Percentiles rank a stretch among this genome's conserved stretches.
These are phyloP conservation scores for Drosophila lutescens DNA, from an alignment of 2,888 invertebrate genomes.

Conservation along the genomic window DNA sequence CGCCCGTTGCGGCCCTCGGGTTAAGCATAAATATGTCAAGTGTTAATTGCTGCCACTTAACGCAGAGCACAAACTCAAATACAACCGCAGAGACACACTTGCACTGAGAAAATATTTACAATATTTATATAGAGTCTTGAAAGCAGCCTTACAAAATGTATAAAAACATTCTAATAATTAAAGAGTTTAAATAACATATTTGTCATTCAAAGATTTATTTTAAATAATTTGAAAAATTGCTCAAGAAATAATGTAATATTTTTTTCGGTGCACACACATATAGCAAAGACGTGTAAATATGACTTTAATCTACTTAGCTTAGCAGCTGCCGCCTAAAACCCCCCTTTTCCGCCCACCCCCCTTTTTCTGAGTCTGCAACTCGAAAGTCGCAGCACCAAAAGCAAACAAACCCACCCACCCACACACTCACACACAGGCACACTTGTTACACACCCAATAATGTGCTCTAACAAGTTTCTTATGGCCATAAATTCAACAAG, in stretches of 20 bases:
- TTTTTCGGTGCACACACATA: not conserved
- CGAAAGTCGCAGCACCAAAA: slow-evolving; percentile 55
- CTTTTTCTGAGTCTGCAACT: slow-evolving; percentile 33
- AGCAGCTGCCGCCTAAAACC: slow-evolving; percentile 49
- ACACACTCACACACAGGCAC: slow-evolving; percentile 14
- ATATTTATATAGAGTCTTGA: no score
- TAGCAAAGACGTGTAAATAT: slow-evolving; percentile 62
- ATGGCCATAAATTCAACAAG: slow-evolving; percentile 80
- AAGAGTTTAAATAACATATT: no score
- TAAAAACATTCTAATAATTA: no score
- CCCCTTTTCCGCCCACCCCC: not conserved
- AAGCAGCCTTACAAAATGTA: no score
- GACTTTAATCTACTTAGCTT: slow-evolving; percentile 77
- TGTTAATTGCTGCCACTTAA: slow-evolving; percentile 80
- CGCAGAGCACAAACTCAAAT: slow-evolving; percentile 69
- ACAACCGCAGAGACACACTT: slow-evolving; percentile 45
- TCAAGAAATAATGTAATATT: not conserved
- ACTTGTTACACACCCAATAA: slow-evolving; percentile 80
- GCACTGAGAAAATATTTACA: slow-evolving; percentile 1
- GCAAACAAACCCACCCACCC: slow-evolving; percentile 47
- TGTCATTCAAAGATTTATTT: no score
- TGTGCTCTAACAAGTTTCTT: slow-evolving; percentile 79
- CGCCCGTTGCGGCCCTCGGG: slow-evolving; percentile 57
- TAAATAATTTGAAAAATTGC: no score
- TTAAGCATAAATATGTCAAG: slow-evolving; percentile 79